Evolutionary conservation across 2,888 invertebrate genomes (phyloP).

Genomic region (Eurois occulta): DNA sequence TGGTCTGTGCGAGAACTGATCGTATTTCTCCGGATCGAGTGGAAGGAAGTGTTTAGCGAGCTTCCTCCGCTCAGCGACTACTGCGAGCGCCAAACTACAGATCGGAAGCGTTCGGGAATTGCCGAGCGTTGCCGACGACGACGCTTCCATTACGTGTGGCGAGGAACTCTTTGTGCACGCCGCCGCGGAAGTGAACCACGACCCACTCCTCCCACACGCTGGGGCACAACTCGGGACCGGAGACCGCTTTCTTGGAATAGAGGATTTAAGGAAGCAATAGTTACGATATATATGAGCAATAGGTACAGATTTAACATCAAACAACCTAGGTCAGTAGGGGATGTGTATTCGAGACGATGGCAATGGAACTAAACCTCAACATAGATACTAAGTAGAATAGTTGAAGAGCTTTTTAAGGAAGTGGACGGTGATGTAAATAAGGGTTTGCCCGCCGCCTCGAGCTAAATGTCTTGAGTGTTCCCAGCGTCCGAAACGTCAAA

Average conservation of each 20-base stretch:
- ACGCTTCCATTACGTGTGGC: neutral
- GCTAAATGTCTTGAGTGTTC: too few species aligned
- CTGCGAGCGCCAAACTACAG: slow-evolving; percentile 29
- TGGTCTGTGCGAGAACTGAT: slow-evolving; percentile 46
- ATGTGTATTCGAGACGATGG: neutral
- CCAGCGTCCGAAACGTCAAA: too few species aligned
- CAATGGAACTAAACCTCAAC: neutral
- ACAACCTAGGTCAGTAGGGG: neutral
- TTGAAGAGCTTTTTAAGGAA: neutral
- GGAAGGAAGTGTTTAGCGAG: slow-evolving; percentile 75
- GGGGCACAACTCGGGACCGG: neutral
- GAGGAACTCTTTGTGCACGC: slow-evolving; percentile 17
- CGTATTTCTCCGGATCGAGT: slow-evolving; percentile 70
- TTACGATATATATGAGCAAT: too few species aligned
- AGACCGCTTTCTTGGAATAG: neutral
- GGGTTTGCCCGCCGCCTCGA: too few species aligned
- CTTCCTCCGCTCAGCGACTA: slow-evolving; percentile 55
- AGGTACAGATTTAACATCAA: neutral
- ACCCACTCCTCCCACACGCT: neutral
- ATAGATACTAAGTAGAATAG: neutral
- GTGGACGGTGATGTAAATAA: neutral
- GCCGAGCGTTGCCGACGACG: slow-evolving; percentile 30
- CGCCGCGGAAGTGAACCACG: slow-evolving; percentile 4
- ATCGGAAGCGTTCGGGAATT: slow-evolving; percentile 59
- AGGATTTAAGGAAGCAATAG: neutral